Base-by-base conservation (phyloP, 2,888 invertebrate genomes). In the Thera britannica region DNA sequence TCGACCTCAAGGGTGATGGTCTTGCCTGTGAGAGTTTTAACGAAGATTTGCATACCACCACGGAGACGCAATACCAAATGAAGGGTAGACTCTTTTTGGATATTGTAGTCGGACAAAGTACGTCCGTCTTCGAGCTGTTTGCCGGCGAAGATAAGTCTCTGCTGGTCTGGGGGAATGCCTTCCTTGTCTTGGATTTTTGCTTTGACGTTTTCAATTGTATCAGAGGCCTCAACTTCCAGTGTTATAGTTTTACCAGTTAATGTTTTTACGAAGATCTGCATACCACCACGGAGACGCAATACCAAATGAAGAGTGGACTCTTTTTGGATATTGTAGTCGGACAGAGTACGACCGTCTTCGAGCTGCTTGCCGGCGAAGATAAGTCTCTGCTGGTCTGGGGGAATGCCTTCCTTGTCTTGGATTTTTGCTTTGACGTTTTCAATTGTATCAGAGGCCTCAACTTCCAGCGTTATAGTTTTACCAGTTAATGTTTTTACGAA, bases 21-120 rank as follows among this genome's bases (percentile, higher is more conserved):
- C 4, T 75, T 75, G 6, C 75, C 75, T 0, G 75, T 75, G 5
- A 75, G 23, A 0, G 75, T 75, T n/a, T 75, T 75, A 0, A 75
- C 75, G 55, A 75, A 75, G 35, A 75, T 75, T 11, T 75, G 75
- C 75, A 75, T 75, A 72, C 75, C 75, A 51, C 75, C 75, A 7
- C 75, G 74, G 6, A 75, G 70, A 68, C 75, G 75, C 3, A 75
- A 35, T 0, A 75, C 75, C 7, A 75, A 67, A 9, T 75, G 75
- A 38, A 75, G 72, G 0, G 75, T 75, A 0, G 75, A 75, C 49
- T 75, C 75, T 3, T 75, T 75, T n/a, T 75, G 75, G 3, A 75
- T 75, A 8, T 75, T 75, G 54, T 75, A 75, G 67, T 75, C 75
- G 0, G 75, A 75, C 0, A 75, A 36, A 0, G 75, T 75, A 46